Base-by-base conservation (phyloP, 1,140 invertebrate species). In the Stenopsyche tienmushanensis region DNA sequence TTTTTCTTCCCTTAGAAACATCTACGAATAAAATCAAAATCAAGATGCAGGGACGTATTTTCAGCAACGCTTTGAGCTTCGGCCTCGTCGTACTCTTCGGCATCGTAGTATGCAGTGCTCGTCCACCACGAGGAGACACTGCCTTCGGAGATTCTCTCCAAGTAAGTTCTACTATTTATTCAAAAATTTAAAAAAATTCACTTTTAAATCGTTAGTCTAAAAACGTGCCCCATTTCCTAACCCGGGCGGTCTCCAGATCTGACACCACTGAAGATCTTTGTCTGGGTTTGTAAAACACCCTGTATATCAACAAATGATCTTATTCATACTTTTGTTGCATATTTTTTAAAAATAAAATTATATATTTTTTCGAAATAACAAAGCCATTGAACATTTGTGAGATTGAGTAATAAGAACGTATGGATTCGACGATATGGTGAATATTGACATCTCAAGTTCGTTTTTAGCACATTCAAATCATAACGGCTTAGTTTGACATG, bases 11-110 rank as follows among this genome's bases (percentile, higher is more conserved):
- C n/a, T n/a, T n/a, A n/a, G n/a, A n/a, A n/a, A n/a, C n/a, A n/a
- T n/a, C n/a, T n/a, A n/a, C n/a, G n/a, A n/a, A n/a, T n/a, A n/a
- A n/a, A n/a, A n/a, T n/a, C n/a, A n/a, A n/a, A n/a, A n/a, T n/a
- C n/a, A 66, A 39, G 62, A 70, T 70, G 68, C 64, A 66, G 49
- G 54, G 62, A 50, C 60, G 64, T 41, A 64, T 42, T 39, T 62
- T 41, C 25, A 64, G 39, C 26, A 17, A 53, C 13, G 60, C 58
- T 41, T 41, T 63, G 26, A 47, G 52, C 7, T 45, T 70, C 9
- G 39, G 62, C 39, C 10, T 70, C 18, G 53, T 70, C 9, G 39
- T 70, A 5, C 26, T 70, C 24, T 13, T 70, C 13, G 64, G 60
- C 1, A 60, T 54, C 10, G 54, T 60, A 10, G 41, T 55, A 3